These are phyloP conservation scores for Cyanistes caeruleus DNA, from an alignment of 2,113 vertebrate species.

Conservation along the genomic window DNA sequence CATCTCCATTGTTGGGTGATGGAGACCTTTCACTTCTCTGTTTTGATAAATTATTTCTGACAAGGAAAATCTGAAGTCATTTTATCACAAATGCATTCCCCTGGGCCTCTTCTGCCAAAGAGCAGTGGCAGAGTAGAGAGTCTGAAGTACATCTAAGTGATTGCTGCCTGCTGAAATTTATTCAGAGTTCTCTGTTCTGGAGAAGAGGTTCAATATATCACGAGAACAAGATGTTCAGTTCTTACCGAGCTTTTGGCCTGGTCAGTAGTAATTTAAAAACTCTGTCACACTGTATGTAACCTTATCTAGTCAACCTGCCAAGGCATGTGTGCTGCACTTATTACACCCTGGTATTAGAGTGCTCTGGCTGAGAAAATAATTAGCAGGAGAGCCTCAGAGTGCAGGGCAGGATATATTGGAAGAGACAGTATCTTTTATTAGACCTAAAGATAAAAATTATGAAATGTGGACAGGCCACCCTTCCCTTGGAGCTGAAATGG, in stretches of 20 bases:
- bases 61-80: neutral
- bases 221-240: neutral
- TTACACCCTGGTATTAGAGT: neutral
- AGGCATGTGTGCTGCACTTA: neutral
- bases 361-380: neutral
- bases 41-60: neutral
- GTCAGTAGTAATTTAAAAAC: neutral
- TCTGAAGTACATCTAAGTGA: neutral
- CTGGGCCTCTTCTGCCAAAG: neutral
- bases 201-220: neutral
- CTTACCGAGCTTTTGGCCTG: neutral
- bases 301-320: neutral
- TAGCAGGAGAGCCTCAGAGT: neutral
- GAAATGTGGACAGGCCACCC: neutral
- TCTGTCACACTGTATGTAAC: neutral
- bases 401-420: neutral
- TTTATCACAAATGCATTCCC: neutral
- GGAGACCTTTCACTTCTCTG: neutral
- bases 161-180: conserved; percentile 10
- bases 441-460: neutral
- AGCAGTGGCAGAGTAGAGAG: neutral
- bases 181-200: neutral
- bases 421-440: neutral
- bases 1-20: neutral
- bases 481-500: neutral